phyloP scores from a whole-genome alignment of 2,113 vertebrate species.

The Sapayoa aenigma region DNA sequence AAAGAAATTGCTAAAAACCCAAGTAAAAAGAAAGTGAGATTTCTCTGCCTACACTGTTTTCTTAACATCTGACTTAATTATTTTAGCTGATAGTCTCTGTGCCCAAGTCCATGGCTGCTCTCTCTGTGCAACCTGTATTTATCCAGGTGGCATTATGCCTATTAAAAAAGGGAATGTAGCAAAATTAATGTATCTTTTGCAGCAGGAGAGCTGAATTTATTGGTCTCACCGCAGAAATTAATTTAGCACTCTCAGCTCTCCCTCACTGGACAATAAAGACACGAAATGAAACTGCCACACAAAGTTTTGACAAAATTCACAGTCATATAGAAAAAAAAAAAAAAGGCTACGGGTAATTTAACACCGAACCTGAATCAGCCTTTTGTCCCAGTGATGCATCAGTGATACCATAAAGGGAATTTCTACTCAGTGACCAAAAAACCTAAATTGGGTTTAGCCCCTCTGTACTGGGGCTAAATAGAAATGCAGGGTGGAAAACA shows the following conservation, averaged over 20 bases:
- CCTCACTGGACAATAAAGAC: constrained; percentile 18
- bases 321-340: not conserved
- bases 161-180: not conserved
- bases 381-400: not conserved
- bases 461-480: not conserved
- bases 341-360: not conserved
- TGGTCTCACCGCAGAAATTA: constrained; percentile 37
- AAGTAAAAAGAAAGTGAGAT: not conserved
- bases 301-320: constrained; percentile 16
- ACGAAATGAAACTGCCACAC: not conserved
- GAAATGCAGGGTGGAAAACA: not conserved
- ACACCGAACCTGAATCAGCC: not conserved
- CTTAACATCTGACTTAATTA: not conserved
- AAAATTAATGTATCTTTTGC: constrained; percentile 39
- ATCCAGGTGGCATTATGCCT: constrained; percentile 33
- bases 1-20: not conserved
- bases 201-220: constrained; percentile 30
- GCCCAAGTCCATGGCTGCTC: not conserved
- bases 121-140: not conserved
- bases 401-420: not conserved
- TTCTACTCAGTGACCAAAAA: not conserved
- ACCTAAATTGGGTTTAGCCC: too few relatives aligned
- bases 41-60: not conserved
- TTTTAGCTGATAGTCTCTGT: not conserved
- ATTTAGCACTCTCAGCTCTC: constrained; percentile 43